These are phyloP conservation scores for Malurus melanocephalus DNA, from an alignment of 2,113 vertebrate species.

Conservation along the genomic window DNA sequence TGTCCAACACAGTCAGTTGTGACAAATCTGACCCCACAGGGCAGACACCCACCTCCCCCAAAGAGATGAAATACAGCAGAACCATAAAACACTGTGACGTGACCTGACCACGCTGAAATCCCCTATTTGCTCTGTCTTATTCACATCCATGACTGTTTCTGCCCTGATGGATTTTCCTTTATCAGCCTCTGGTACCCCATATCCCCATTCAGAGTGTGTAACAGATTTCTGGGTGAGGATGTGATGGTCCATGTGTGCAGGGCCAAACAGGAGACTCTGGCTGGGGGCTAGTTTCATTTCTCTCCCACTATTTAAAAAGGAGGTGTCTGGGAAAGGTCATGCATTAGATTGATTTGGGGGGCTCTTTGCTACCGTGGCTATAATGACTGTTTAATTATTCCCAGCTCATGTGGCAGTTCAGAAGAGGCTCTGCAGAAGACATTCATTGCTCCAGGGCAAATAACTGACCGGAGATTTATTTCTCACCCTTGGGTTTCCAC, in stretches of 20 bases:
- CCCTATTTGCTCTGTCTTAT: background rate
- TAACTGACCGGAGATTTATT: conserved; percentile 46
- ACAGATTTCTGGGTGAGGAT: background rate
- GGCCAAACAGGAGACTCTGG: background rate
- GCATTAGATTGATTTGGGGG: conserved; percentile 53
- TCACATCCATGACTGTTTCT: background rate
- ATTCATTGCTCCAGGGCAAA: background rate
- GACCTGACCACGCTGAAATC: background rate
- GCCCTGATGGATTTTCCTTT: background rate
- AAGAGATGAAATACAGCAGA: background rate
- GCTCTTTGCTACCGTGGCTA: background rate
- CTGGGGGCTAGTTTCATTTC: background rate
- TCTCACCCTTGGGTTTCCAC: conserved; percentile 7
- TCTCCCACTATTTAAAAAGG: conserved; percentile 1
- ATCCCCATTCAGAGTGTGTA: background rate
- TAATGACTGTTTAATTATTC: conserved; percentile 62
- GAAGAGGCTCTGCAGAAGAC: conserved; percentile 28
- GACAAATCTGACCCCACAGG: background rate
- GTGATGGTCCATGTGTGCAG: rapidly evolving
- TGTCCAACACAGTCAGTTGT: background rate
- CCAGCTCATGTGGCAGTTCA: conserved; percentile 22
- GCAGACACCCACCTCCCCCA: background rate
- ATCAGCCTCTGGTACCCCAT: background rate
- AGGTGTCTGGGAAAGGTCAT: conserved; percentile 42
- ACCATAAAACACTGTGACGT: background rate